Base-by-base conservation (phyloP, 2,797 vertebrate genomes). In the Emys orbicularis region DNA sequence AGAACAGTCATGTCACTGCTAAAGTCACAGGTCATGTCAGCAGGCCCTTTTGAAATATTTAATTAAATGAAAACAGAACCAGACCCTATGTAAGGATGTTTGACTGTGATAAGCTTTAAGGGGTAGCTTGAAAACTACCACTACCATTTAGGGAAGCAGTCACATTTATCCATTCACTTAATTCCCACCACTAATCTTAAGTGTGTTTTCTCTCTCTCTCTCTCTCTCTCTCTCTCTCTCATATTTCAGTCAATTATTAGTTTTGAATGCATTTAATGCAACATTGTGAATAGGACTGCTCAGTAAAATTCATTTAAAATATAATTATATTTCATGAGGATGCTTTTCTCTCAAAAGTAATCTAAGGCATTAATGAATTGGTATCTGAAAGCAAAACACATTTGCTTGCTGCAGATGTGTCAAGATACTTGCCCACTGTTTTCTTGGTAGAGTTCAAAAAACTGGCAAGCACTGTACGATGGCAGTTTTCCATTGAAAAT, bases 381-480 rank as follows among this genome's bases (percentile, higher is more conserved):
- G 8, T 18, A 88, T 72, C 41, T 84, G 59, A 53, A 50, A 79
- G 79, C 16, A 79, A 92, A 87, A 53, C 41, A 29, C 27, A 44
- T n/a, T 49, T 85, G 68, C 47, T 15, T 49, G 68, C 23, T 76
- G 41, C 74, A 44, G 18, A 81, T 34, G 52, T 57, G n/a, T 29
- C 86, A 87, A 53, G 59, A 93, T 93, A 98, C 98, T 96, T 97
- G 98, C 98, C 99, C 99, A 83, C 98, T 98, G 96, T 98, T 96
- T 95, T 99, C 98, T 85, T 98, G 97, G 96, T 99, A 98, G 97
- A 99, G 97, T 98, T 99, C 99, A 96, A 99, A 99, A 90, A 99
- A 94, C 81, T 99, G 99, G 97, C 99, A 99, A 94, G 99, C 97
- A 52, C 99, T 98, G 2, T 99, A 99, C 41, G 99, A 99, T 92